Base-by-base conservation (phyloP, 2,888 invertebrate genomes). In the Blomia tropicalis region DNA sequence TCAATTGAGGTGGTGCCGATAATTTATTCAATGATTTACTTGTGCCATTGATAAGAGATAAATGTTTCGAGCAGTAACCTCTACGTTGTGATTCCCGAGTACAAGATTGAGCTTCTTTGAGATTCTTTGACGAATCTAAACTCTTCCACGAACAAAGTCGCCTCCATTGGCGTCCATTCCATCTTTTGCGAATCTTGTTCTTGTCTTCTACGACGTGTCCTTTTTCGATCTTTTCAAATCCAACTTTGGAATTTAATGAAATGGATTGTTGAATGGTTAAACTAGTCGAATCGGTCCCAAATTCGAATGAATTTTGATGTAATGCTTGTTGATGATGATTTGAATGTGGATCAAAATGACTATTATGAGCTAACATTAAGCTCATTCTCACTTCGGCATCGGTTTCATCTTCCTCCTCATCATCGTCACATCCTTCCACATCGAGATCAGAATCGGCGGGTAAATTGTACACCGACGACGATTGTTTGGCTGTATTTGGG, bases 161-260 rank as follows among this genome's bases (percentile, higher is more conserved):
- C 66, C 96, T 81, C 98, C 96, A 98, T 75, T 98, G 98, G 77
- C 98, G 98, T 41, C 98, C 98, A 78, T 98, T 98, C 76, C 92
- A 98, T 78, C 96, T 98, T 78, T 98, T 98, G 17, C 95, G 80
- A 70, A 98, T 92, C 67, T 96, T 96, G 70, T 87, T 89, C 2
- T 90, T 87, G 58, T 89, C 89, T 3, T 85, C 83, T 36, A 91
- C 89, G 63, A 95, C 88, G 75, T 98, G 95, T 68, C 96, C 96
- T 77, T 96, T 96, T 77, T 90, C 89, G 77, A 89, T 91, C 75
- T 89, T 90, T 77, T 89, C 89, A 73, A 91, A 90, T 68, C 90
- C 89, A 73, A 88, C 87, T 79, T 89, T 88, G 79, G 87, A 87
- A 47, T 22, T n/a, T 7, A n/a, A 19, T 11, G 7, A 14, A 7